Conservation (phyloP, 2,797 vertebrate species). For the Spinibarbus caldwelli region DNA sequence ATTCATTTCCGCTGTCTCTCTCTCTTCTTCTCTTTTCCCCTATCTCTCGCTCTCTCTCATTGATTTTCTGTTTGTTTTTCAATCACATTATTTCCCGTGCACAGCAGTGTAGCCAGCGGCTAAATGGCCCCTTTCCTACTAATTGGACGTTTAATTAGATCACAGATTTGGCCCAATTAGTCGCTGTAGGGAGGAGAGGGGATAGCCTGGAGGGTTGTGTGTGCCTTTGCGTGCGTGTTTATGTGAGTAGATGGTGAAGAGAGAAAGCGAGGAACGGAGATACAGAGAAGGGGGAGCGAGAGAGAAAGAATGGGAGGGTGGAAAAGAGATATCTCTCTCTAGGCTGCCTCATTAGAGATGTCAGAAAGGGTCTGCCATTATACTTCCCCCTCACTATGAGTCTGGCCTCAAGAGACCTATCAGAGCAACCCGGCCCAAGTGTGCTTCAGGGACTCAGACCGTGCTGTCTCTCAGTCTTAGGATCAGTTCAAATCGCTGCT, state of each 20-base stretch:
- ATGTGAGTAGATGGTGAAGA: conserved; percentile 24
- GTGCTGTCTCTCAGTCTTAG: background rate
- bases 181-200: conserved; percentile 73
- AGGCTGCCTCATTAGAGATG: conserved; percentile 77
- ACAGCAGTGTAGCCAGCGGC: conserved; percentile 78
- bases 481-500: conserved; percentile 43
- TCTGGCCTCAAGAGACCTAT: conserved; percentile 34
- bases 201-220: conserved; percentile 61
- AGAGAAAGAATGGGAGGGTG: conserved; percentile 10
- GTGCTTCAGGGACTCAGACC: conserved; percentile 10
- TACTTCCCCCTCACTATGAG: conserved; percentile 31
- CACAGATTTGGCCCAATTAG: conserved; percentile 87
- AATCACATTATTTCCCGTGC: conserved; percentile 81
- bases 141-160: conserved; percentile 90
- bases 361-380: conserved; percentile 73
- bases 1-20: conserved; percentile 52
- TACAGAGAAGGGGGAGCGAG: conserved; percentile 7
- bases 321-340: conserved; percentile 61
- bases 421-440: conserved; percentile 20
- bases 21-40: conserved; percentile 61
- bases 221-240: conserved; percentile 36
- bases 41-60: conserved; percentile 68
- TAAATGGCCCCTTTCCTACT: conserved; percentile 82
- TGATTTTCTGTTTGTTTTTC: conserved; percentile 87
- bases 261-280: background rate